Evolutionary conservation across 2,797 vertebrate genomes (phyloP), one percentile per base, ranked within the genome.

Genomic region (Acanthiza pusilla): DNA sequence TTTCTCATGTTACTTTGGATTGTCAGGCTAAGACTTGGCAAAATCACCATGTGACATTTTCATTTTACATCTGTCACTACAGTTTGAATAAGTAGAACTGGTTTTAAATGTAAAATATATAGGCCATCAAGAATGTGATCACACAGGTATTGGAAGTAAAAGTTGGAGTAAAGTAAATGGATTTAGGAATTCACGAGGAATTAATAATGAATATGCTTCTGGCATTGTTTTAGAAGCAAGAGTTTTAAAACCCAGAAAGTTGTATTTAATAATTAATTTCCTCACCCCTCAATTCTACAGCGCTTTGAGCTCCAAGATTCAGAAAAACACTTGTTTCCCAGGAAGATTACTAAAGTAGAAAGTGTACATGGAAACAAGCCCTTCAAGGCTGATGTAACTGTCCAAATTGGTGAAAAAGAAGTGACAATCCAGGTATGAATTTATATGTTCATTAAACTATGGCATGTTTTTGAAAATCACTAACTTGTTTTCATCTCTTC

Each of bases 261-360:
- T 50, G 4, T 67, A 34, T 83, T 82, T 77, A 80, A 48, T 91
- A 58, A 85, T 57, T 82, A 18, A 63, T 94, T 79, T 75, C 13
- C 4, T 40, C 9, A 34, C 7, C 4, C 36, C 11, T 51, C 82
- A 38, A 91, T 96, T 91, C 92, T 93, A 16, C 86, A 99, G 99
- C 98, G 98, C 68, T 99, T 99, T 98, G 98, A 99, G 94, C 98
- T 99, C 76, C 68, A 98, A 51, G 98, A 99, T 87, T 96, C 98
- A 36, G 94, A 65, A 77, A 97, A 51, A 16, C 96, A 97, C 65
- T n/a, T 94, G 10, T 62, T 97, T 78, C 97, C 98, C 32, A 92
- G 91, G 57, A 95, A 93, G 80, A 94, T 99, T 78, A 34, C 96
- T 40, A 97, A 93, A 53, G 98, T 99, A 76, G 97, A 98, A 79